Evolutionary conservation across 2,797 vertebrate species (phyloP).

Genomic region (Morus bassanus): DNA sequence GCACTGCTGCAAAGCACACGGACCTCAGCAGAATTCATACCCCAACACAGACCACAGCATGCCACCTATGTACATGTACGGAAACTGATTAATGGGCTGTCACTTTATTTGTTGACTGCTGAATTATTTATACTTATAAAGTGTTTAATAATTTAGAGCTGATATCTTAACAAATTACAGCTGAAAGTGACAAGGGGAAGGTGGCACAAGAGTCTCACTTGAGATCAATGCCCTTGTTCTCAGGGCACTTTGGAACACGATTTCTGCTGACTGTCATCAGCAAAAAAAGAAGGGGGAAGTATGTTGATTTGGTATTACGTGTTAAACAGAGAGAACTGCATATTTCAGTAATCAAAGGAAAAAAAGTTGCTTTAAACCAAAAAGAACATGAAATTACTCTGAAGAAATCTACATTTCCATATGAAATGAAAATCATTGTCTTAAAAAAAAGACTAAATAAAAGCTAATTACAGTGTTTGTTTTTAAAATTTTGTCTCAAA

Average conservation of each 20-base stretch:
- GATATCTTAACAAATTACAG: constrained; percentile 86
- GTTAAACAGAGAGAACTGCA: constrained; percentile 72
- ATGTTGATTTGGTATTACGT: constrained; percentile 62
- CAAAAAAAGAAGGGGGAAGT: constrained; percentile 52
- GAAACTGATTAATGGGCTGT: constrained; percentile 89
- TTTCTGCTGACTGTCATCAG: constrained; percentile 75
- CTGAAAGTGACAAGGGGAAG: constrained; percentile 78
- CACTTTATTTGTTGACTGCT: constrained; percentile 88
- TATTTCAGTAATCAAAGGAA: constrained; percentile 70
- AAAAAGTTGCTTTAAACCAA: constrained; percentile 68
- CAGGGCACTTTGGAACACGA: constrained; percentile 64
- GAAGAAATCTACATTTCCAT: constrained; percentile 67
- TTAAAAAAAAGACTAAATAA: constrained; percentile 68
- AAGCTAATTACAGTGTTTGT: constrained; percentile 65
- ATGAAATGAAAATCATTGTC: constrained; percentile 70
- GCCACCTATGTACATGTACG: constrained; percentile 63
- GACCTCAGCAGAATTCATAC: constrained; percentile 66
- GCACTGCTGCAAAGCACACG: not conserved
- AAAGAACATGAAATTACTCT: constrained; percentile 66
- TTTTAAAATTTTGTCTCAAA: constrained; percentile 69
- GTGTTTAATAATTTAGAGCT: constrained; percentile 89
- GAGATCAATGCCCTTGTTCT: constrained; percentile 74
- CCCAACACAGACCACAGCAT: constrained; percentile 31
- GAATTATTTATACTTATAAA: constrained; percentile 92
- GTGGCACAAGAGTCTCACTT: constrained; percentile 69